Base-by-base conservation (phyloP, 1,140 invertebrate species). In the Euura saliciscinereae region DNA sequence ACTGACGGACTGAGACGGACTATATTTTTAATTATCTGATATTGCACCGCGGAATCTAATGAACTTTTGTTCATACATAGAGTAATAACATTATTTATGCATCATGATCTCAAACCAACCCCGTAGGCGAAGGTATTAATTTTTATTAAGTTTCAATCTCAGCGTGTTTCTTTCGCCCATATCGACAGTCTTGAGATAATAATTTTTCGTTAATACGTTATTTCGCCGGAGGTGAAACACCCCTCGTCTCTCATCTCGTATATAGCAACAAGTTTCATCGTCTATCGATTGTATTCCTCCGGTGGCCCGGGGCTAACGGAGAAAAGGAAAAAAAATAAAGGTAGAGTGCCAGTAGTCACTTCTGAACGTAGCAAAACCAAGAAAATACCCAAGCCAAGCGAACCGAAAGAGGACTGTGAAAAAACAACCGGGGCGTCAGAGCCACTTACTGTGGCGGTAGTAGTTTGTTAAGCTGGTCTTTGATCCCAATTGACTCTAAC, bases 401-500 rank as follows among this genome's bases (percentile, higher is more conserved):
- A n/a, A n/a, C 51, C 10, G 51, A 28, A 28, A 28, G 28, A 28
- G 28, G 28, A 28, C 28, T 28, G 28, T 59, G 51, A 59, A 59
- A 59, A 59, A 59, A 59, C 51, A 59, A 3, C 51, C 51, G 51
- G 28, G 51, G 51, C 51, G 51, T 59, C 51, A 59, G 51, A 59
- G 13, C 51, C 51, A 59, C 51, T 59, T 59, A 59, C 51, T 59
- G 51, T 3, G 51, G 13, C 51, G 51, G 51, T n/a, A 59, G 3
- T 6, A 59, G 51, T 59, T 59, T 59, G 51, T 59, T 59, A 59
- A 59, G 51, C 51, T n/a, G 51, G 6, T 6, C 51, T 59, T n/a
- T 59, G 51, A 59, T 59, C 51, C 51, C 51, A 59, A 59, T 59
- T 59, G 51, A 59, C 51, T 59, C 51, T 59, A 59, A 59, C 51